phyloP scores from a whole-genome alignment of 2,888 invertebrate species.

The Cheilosia scutellata region DNA sequence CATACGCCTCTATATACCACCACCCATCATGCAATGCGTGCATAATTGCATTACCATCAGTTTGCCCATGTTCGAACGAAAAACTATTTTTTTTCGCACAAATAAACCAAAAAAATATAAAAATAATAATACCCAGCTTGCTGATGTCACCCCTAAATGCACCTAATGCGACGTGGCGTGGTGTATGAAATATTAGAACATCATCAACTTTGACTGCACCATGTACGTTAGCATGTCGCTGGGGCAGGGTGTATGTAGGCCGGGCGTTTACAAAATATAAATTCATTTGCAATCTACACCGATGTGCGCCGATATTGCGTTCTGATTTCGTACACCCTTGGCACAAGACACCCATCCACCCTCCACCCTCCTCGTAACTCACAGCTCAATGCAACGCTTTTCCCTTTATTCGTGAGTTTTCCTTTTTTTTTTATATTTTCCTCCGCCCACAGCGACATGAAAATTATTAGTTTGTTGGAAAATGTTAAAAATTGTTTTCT shows the following conservation, averaged over 20 bases:
- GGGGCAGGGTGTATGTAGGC: not conserved
- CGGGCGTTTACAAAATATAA: conserved; percentile 24
- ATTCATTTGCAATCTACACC: conserved; percentile 55
- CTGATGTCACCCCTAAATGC: conserved; percentile 50
- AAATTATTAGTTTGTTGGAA: conserved; percentile 51
- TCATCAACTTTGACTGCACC: conserved; percentile 56
- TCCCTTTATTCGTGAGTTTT: conserved; percentile 1
- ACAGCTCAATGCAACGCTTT: not conserved
- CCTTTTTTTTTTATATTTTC: conserved; percentile 13
- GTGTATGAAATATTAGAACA: conserved; percentile 61
- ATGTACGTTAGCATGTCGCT: not conserved
- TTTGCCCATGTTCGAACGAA: not conserved
- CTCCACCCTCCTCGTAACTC: not conserved
- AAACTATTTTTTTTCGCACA: not conserved
- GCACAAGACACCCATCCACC: conserved; percentile 1
- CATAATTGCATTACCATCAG: conserved; percentile 34
- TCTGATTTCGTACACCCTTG: not conserved
- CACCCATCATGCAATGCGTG: conserved; percentile 53
- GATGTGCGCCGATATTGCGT: conserved; percentile 28
- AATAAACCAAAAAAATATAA: conserved; percentile 1
- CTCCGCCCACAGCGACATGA: conserved; percentile 43
- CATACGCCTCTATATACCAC: not conserved
- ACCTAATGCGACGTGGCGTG: conserved; percentile 30
- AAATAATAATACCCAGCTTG: not conserved
- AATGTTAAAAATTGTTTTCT: conserved; percentile 24